Conservation (phyloP, 2,797 vertebrate genomes). For the Protosalanx chinensis region DNA sequence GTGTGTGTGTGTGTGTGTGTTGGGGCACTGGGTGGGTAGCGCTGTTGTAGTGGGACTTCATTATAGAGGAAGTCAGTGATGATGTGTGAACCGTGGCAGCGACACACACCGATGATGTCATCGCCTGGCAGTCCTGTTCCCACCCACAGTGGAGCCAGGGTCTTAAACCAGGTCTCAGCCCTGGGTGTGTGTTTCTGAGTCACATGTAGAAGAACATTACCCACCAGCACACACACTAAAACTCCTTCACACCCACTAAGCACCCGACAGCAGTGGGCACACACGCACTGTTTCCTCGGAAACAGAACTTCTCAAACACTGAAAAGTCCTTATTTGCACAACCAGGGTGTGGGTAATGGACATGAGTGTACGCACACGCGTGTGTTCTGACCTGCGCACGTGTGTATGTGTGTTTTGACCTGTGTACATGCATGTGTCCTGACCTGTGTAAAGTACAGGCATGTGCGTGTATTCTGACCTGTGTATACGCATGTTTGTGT, state of each 20-base stretch:
- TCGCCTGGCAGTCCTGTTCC: conserved; percentile 75
- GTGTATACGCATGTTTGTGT: background rate
- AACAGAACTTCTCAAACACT: conserved; percentile 43
- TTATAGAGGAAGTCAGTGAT: conserved; percentile 77
- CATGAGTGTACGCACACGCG: conserved; percentile 1
- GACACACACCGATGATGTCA: conserved; percentile 73
- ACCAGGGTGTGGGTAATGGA: background rate
- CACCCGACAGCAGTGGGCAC: conserved; percentile 18
- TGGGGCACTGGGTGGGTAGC: conserved; percentile 18
- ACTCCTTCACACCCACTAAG: conserved; percentile 44
- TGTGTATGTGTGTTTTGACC: background rate
- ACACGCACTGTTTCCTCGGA: conserved; percentile 27
- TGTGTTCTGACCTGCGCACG: conserved; percentile 4
- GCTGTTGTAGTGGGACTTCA: conserved; percentile 72
- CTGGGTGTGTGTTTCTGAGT: conserved; percentile 30
- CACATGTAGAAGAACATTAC: conserved; percentile 20
- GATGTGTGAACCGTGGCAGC: conserved; percentile 78
- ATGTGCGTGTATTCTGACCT: conserved; percentile 14
- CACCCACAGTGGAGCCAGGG: conserved; percentile 66
- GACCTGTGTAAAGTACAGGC: too few relatives aligned
- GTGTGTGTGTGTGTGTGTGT: conserved; percentile 34
- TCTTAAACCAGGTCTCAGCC: conserved; percentile 50
- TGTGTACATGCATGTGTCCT: background rate
- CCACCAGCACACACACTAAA: conserved; percentile 53
- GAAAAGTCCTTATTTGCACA: background rate